Evolutionary conservation across 2,888 invertebrate genomes (phyloP), one percentile per base, ranked within the genome.

Genomic region (Lamproptera curius): DNA sequence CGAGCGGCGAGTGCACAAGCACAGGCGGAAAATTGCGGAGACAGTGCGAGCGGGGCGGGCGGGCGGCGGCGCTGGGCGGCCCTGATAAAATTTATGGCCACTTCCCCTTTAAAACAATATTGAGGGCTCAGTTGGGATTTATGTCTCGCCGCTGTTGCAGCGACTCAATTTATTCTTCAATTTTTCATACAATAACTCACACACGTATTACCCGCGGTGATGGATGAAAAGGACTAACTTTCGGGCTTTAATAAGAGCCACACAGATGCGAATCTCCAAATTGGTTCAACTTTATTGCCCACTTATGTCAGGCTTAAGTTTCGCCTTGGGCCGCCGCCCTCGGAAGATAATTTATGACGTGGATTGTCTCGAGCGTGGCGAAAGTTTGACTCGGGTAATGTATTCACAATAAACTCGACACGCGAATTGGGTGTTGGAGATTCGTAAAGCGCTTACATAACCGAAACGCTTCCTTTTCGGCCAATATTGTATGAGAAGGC

Each of bases 61-160:
- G 20, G 20, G 69, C 68, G 68, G 72, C 72, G 59, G 67, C 65
- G 64, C 77, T 84, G 84, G 76, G 77, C 80, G 76, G 78, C 77
- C 80, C 81, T 84, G 87, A 87, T 87, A 87, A 86, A 88, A 88
- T 88, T 88, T 88, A 88, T 88, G 87, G 85, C 85, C 83, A 85
- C 86, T 84, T 86, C 85, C 87, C 84, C 86, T 88, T 88, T 88
- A 88, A 88, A 88, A 88, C 88, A 88, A 88, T 88, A 88, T 88
- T 88, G 88, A 87, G 86, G 88, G 88, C 86, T 87, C 88, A 83
- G 86, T 85, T 85, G 84, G 86, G 87, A 87, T 87, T 87, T 87
- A 87, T 87, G 85, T 85, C 86, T 86, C 82, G 86, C 85, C 83
- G 85, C 84, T 77, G 83, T 78, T 84, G 86, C 86, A 87, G 85